phyloP scores from a whole-genome alignment of 2,113 vertebrate species.

The Pseudorectes ferrugineus region DNA sequence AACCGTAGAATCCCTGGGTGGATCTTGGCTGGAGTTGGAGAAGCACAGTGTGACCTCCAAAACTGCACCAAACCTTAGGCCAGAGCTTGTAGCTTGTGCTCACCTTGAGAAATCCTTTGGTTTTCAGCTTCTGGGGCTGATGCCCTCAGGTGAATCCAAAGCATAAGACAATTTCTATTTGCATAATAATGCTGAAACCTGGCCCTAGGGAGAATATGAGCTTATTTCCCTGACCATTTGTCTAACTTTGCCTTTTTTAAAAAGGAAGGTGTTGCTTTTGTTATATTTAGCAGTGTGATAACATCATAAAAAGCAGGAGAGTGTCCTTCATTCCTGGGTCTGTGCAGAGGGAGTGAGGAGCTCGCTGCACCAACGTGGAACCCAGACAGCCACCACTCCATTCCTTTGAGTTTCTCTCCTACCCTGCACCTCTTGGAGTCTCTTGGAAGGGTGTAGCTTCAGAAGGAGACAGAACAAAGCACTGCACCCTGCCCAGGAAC shows the following conservation, averaged over 20 bases:
- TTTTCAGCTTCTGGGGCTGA: not conserved
- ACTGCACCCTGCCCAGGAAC: not conserved
- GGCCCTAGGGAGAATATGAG: not conserved
- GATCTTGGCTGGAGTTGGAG: not conserved
- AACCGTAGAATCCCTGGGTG: not conserved
- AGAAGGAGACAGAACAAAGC: not conserved
- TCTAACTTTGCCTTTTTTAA: not conserved
- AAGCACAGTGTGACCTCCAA: not conserved
- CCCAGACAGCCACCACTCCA: not conserved
- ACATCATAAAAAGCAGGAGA: not conserved
- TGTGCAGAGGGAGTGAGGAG: not conserved
- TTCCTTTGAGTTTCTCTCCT: not conserved
- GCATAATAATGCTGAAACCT: not conserved
- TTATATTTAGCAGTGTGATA: not conserved
- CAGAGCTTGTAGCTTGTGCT: not conserved
- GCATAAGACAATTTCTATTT: not conserved
- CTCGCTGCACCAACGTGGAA: not conserved
- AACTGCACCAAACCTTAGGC: not conserved
- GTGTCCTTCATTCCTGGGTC: not conserved
- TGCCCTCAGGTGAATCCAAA: not conserved
- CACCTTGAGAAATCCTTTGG: not conserved
- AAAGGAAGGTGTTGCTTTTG: not conserved
- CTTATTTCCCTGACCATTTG: not conserved
- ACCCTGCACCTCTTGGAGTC: not conserved
- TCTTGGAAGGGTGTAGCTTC: not conserved